Evolutionary conservation across 2,797 vertebrate genomes (phyloP), one percentile per base, ranked within the genome.

Genomic region (Ammospiza maritima): DNA sequence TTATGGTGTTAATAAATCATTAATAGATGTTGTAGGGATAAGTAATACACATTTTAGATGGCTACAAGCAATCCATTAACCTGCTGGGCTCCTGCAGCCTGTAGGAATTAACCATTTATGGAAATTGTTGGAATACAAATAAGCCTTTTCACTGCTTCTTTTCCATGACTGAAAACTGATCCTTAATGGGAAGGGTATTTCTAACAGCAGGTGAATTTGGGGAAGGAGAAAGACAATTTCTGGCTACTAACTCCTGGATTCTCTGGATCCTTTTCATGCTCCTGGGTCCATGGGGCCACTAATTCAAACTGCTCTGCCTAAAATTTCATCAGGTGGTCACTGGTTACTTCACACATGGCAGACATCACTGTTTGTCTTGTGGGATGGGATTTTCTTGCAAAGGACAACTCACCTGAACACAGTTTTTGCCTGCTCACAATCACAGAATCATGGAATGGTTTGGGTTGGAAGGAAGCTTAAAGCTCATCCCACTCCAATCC

Each of bases 11-110:
- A 85, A 87, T 92, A 87, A 89, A 89, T 95, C 73, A 93, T 85
- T 93, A 95, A 89, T 44, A 88, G 53, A 87, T 69, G 61, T 65
- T 89, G 78, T 11, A 10, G 60, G 71, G 36, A 61, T 42, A 94
- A 89, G 61, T 42, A 87, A 61, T 54, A 38, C 72, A 74, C 60
- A 56, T 76, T 84, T 92, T 1, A 87, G 74, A 90, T 82, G 45
- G 78, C 87, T 77, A 82, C 42, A 73, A 90, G 71, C 84, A 95
- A 79, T 50, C 57, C 81, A 93, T 90, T 92, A 91, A 87, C 88
- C 80, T 95, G 71, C 29, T 94, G 96, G 77, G 75, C 42, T 85
- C 77, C 23, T 61, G 67, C 56, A 78, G 78, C 22, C 53, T 81
- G 23, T 6, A 66, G 66, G 71, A 84, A 85, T 90, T 93, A 84